Evolutionary conservation across 92 coral and sea anemone genomes (phyloP), one percentile per base, ranked within the genome.

Genomic region (Scolanthus callimorphus): DNA sequence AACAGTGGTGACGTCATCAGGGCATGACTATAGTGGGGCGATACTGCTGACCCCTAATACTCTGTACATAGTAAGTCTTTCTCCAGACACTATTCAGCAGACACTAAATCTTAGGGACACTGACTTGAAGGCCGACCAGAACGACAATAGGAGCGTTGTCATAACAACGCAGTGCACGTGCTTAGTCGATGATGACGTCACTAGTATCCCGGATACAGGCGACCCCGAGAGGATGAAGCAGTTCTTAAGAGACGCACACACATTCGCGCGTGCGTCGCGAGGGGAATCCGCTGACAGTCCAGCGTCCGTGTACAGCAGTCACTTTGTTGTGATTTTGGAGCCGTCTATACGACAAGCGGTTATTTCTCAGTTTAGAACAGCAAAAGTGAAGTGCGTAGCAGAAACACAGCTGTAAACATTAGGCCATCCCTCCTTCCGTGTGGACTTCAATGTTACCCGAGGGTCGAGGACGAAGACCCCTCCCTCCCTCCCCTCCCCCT

Each of bases 1-100:
- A 10, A 87, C 95, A 10, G 63, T 87, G 6, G 90, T 87, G 56
- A 87, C 80, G 31, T 65, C 86, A 49, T 67, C 86, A 27, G 95
- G 90, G 70, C 85, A 87, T 71, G 95, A 82, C 65, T 87, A 87
- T 57, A 83, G 72, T 59, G 95, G 95, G 20, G 76, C 90, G 49
- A 48, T 87, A 15, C 83, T 87, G 80, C 65, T 87, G 77, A 82
- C 95, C 69, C 65, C 66, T 55, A 75, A 78, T 67, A 87, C 81
- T 24, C 55, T 87, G 2, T 87, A 67, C 46, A 74, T 83, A 58
- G 90, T 80, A 46, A 80, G 82, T 71, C 57, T 68, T 27, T 60
- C 67, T 11, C 67, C 56, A 20, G 95, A 87, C 79, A 73, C 90
- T 43, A 81, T 87, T 29, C 86, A 87, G 52, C 95, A 87, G 53